Conservation (phyloP, 2,113 vertebrate species). For the Zapus hudsonius region DNA sequence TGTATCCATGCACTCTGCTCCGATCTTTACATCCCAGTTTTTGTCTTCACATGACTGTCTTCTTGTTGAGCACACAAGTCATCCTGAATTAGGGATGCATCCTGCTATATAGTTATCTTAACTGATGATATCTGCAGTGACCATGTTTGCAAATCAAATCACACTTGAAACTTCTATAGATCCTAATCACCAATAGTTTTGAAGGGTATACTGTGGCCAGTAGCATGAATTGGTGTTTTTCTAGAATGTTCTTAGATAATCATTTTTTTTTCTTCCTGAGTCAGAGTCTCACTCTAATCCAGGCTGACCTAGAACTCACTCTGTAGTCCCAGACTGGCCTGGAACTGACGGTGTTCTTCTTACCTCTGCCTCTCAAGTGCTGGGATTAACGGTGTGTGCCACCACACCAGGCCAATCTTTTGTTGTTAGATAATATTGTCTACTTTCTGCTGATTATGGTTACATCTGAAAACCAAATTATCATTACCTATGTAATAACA, state of each 20-base stretch:
- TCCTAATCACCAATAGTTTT: neutral
- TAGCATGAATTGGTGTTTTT: neutral
- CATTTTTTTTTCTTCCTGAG: too few species aligned
- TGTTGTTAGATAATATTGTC: constrained; percentile 14
- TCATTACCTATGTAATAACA: constrained; percentile 1
- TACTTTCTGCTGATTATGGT: constrained; percentile 5
- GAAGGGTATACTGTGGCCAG: neutral
- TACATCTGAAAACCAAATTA: constrained; percentile 51
- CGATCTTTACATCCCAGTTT: neutral
- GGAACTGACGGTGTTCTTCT: too few species aligned
- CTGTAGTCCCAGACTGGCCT: too few species aligned
- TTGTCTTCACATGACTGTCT: neutral
- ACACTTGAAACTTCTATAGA: neutral
- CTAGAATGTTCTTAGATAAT: neutral
- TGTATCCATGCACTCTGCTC: neutral
- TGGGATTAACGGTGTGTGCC: too few species aligned
- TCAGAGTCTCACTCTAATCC: too few species aligned
- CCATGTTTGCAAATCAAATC: neutral
- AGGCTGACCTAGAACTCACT: too few species aligned
- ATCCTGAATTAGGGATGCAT: neutral
- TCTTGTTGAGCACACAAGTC: neutral
- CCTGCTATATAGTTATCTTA: neutral
- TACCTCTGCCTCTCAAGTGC: too few species aligned
- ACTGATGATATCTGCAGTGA: neutral
- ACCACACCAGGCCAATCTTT: neutral